Evolutionary conservation across 2,113 vertebrate genomes (phyloP).

Genomic region (Solea senegalensis): DNA sequence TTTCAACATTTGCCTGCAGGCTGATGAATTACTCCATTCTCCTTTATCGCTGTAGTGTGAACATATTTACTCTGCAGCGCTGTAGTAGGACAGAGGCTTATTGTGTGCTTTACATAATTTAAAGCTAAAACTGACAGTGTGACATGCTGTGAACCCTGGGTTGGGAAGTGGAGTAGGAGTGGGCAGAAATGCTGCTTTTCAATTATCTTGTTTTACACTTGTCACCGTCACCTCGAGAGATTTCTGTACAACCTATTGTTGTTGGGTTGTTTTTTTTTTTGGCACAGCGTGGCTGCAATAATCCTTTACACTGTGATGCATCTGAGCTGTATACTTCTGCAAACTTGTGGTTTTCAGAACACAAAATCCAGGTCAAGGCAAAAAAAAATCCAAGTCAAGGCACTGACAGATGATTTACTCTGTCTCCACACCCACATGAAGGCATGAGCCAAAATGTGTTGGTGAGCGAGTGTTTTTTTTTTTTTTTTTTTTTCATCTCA

Average conservation of each 20-base stretch:
- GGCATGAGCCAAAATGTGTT: too few species aligned
- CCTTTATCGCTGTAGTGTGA: constrained; percentile 28
- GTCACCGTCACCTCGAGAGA: neutral
- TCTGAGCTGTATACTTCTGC: too few species aligned
- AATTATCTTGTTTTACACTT: neutral
- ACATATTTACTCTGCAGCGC: constrained; percentile 14
- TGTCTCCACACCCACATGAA: too few species aligned
- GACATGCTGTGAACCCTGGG: neutral
- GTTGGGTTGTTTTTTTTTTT: neutral
- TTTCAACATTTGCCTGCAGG: constrained; percentile 9
- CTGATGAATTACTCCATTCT: constrained; percentile 3
- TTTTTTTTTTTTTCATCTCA: too few species aligned
- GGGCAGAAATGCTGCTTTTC: neutral
- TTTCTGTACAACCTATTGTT: neutral
- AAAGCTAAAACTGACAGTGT: neutral
- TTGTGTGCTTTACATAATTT: constrained; percentile 29
- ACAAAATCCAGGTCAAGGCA: too few species aligned
- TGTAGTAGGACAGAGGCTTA: constrained; percentile 4
- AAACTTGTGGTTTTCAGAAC: too few species aligned
- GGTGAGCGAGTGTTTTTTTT: too few species aligned
- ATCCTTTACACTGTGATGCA: neutral
- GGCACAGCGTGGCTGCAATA: neutral
- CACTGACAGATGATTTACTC: too few species aligned
- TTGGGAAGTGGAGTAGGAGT: neutral
- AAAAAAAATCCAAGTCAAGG: too few species aligned